These are phyloP conservation scores for Ptilorrhoa leucosticta DNA, from an alignment of 2,113 vertebrate species.

Conservation along the genomic window DNA sequence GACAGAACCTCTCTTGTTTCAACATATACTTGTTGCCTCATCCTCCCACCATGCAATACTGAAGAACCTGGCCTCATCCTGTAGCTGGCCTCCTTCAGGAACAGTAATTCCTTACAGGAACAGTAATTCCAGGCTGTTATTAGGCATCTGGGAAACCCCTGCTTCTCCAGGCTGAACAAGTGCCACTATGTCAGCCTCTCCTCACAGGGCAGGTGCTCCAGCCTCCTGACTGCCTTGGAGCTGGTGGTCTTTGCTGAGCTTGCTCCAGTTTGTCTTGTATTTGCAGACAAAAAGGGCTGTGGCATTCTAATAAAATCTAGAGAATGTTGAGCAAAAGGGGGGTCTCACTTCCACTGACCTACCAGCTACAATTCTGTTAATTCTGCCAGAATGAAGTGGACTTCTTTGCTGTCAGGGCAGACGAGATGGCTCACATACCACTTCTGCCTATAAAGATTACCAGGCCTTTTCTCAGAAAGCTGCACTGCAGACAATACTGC, in stretches of 20 bases:
- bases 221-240: neutral
- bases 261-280: neutral
- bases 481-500: neutral
- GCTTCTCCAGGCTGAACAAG: neutral
- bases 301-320: neutral
- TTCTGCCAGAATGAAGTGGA: neutral
- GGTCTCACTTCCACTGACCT: neutral
- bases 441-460: neutral
- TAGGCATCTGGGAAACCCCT: neutral
- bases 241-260: neutral
- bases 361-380: neutral
- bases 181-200: neutral
- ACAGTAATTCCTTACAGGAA: too few species aligned
- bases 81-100: neutral
- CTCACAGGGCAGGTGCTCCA: neutral
- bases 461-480: neutral
- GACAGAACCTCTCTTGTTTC: neutral
- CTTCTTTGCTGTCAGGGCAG: neutral
- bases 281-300: neutral
- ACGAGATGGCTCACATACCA: neutral
- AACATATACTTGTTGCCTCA: neutral
- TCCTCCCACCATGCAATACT: neutral
- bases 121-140: neutral
- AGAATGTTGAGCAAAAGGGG: neutral
- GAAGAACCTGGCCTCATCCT: neutral